A percentile compares a stretch with the other conserved stretches of the same genome.
These are phyloP conservation scores for Neolamprologus brichardi DNA, from an alignment of 2,113 vertebrate species.

Conservation along the genomic window DNA sequence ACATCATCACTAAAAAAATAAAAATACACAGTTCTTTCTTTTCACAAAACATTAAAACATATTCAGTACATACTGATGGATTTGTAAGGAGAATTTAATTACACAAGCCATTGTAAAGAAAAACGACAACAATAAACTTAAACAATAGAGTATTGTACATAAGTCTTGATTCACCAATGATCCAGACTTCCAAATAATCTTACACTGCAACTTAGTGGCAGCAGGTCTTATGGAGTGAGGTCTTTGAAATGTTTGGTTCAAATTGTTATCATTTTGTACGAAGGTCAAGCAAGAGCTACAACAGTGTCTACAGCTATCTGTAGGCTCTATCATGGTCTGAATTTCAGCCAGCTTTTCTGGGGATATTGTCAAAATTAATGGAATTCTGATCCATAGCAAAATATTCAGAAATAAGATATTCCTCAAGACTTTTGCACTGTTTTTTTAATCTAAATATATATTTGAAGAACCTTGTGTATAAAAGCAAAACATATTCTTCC, in stretches of 20 bases:
- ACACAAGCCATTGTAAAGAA: neutral
- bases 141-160: neutral
- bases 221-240: neutral
- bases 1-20: neutral
- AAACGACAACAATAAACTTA: neutral
- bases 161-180: neutral
- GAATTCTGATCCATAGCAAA: neutral
- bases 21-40: neutral
- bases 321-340: neutral
- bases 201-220: neutral
- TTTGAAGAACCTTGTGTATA: neutral
- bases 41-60: neutral
- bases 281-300: neutral
- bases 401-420: neutral
- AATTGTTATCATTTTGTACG: neutral
- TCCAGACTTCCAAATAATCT: neutral
- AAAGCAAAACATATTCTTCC: neutral
- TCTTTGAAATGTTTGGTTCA: neutral
- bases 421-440: neutral
- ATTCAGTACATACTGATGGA: neutral
- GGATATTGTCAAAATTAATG: neutral
- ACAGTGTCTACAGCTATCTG: neutral
- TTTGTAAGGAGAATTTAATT: neutral
- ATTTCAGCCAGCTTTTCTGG: neutral
- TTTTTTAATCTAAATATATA: neutral